These are phyloP conservation scores for Gnatocerus cornutus DNA, from an alignment of 2,888 invertebrate genomes.

Conservation along the genomic window DNA sequence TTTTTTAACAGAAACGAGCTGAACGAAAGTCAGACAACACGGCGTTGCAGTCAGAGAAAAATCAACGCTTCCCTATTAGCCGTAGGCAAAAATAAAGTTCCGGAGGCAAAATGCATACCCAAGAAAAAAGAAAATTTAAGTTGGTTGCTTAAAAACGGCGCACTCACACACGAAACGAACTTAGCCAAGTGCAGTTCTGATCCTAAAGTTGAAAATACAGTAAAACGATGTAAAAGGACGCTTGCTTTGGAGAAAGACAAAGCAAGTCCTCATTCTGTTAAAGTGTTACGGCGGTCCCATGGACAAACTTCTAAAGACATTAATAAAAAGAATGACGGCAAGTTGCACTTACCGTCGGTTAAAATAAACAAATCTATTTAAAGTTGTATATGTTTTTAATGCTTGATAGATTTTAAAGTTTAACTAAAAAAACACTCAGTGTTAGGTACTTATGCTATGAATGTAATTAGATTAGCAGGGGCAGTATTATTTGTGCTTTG, in stretches of 20 bases:
- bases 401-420: slow-evolving; percentile 35
- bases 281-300: slow-evolving; percentile 65
- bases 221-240: slow-evolving; percentile 67
- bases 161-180: slow-evolving; percentile 38
- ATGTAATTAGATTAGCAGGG: slow-evolving; percentile 47
- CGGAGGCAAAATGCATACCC: slow-evolving; percentile 55
- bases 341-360: slow-evolving; percentile 60
- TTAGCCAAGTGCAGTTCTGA: slow-evolving; percentile 49
- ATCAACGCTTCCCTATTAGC: slow-evolving; percentile 49
- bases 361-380: slow-evolving; percentile 62
- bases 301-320: slow-evolving; percentile 56
- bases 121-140: slow-evolving; percentile 60
- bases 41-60: slow-evolving; percentile 62
- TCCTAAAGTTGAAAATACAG: slow-evolving; percentile 54
- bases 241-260: slow-evolving; percentile 67
- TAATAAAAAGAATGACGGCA: slow-evolving; percentile 54
- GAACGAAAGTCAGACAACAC: slow-evolving; percentile 58
- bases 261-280: slow-evolving; percentile 66
- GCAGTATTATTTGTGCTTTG: slow-evolving; percentile 45
- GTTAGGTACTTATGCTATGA: slow-evolving; percentile 46
- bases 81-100: slow-evolving; percentile 44
- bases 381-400: slow-evolving; percentile 41
- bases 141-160: slow-evolving; percentile 57
- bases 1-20: slow-evolving; percentile 67
- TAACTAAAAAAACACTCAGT: slow-evolving; percentile 44